Percentiles rank a stretch among this genome's conserved stretches.
These are phyloP conservation scores for Coecobrya sp. DNA, from an alignment of 2,888 invertebrate genomes.

Conservation along the genomic window DNA sequence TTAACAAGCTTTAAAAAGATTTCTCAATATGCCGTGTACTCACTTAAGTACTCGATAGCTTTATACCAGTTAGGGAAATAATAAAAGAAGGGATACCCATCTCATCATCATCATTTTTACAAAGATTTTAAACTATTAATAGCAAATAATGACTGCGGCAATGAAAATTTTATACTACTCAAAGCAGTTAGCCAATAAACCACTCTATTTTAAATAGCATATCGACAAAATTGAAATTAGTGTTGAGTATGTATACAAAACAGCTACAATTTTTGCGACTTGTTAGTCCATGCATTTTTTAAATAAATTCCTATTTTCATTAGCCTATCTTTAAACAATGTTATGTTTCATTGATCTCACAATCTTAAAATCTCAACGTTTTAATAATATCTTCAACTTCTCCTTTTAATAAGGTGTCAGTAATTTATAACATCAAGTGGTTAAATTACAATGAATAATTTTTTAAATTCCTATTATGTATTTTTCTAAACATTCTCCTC, in stretches of 20 bases:
- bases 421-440: background rate
- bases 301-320: background rate
- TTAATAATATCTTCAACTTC: background rate
- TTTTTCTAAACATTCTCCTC: background rate
- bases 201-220: background rate
- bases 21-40: too few relatives aligned
- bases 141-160: background rate
- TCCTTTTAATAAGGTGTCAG: background rate
- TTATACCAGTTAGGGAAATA: too few relatives aligned
- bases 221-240: background rate
- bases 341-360: slow-evolving; percentile 39
- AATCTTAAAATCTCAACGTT: slow-evolving; percentile 1
- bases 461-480: slow-evolving; percentile 15
- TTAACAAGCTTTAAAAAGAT: too few relatives aligned
- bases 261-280: background rate
- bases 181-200: background rate
- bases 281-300: background rate
- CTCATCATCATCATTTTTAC: background rate
- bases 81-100: background rate
- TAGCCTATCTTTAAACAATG: background rate
- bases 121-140: background rate
- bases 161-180: background rate
- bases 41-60: too few relatives aligned
- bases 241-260: background rate
- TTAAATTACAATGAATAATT: background rate